Evolutionary conservation across 1,140 invertebrate species (phyloP), one percentile per base, ranked within the genome.

Genomic region (Varroa destructor): DNA sequence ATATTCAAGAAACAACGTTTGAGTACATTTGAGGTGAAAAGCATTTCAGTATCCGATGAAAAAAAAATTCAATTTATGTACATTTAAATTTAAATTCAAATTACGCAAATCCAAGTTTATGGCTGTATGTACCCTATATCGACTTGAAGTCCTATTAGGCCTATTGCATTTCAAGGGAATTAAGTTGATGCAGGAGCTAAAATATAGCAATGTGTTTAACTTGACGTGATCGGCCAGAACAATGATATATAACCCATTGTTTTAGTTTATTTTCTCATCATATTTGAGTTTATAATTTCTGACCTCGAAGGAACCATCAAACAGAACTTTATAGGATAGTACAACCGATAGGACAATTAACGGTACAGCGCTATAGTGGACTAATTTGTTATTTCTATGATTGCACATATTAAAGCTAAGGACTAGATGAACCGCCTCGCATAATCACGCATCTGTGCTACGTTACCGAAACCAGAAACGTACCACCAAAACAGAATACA

Each of bases 241-340:
- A 97, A 93, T 40, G 98, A 97, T 84, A 89, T 99, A n/a, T 97
- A 94, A 57, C 82, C 99, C 25, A 25, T 25, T 25, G 25, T 25
- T 25, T 25, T 25, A 25, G 25, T 25, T 25, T 25, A 25, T 25
- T 25, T 25, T 25, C 25, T 25, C 25, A 25, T 25, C 40, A 96
- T 99, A 0, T 98, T 99, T 84, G 95, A 99, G 80, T 99, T 95
- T 77, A 98, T 99, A 94, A 93, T 98, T 78, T 98, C 95, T 43
- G 97, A 99, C 82, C 82, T 99, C 74, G 96, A 99, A 83, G 87
- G 91, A 61, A 88, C 55, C n/a, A 36, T 72, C 5, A 40, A n/a
- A 37, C 12, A 43, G 37, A 37, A 12, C 40, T 12, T 14, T 58
- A 36, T 36, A 46, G 40, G 40, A 3, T 25, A 25, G 25, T 25